Base-by-base conservation (phyloP, 2,113 vertebrate genomes). In the Grantiella picta region DNA sequence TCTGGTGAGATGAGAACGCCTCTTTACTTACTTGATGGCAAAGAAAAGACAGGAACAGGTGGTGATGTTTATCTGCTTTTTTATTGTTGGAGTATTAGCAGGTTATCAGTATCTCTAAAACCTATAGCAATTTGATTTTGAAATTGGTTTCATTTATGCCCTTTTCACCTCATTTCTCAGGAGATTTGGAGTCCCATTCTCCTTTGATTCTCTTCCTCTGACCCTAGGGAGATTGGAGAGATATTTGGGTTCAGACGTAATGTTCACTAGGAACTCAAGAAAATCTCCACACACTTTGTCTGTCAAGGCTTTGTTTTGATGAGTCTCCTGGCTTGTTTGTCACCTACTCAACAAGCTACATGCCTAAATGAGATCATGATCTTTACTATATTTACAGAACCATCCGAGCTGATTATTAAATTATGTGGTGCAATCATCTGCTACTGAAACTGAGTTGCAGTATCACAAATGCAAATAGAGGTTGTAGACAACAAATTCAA, bases 91-190 rank as follows among this genome's bases (percentile, higher is more conserved):
- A 94, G 78, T 85, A 92, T 95, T 94, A 95, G 65, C 54, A 82
- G 90, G 88, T 92, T 96, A 96, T 94, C 96, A 63, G 78, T 68
- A 94, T 53, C 78, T 94, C 88, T 86, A 92, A 96, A 25, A 3
- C 18, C 42, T 88, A 29, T 4, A 73, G 78, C 81, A 94, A 95
- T 95, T 95, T 92, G 75, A 93, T 95, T 96, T 94, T 89, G 54
- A 96, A 95, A 94, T 44, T 88, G 88, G 78, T 95, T 95, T 95
- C 92, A 78, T 66, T 94, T 84, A 79, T 94, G 66, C 49, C 79
- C 80, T 95, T 94, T 95, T 91, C 91, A 92, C 77, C 86, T 96
- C 84, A 90, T 95, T 96, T 94, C 72, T 95, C 61, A 84, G 78
- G 91, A 91, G 89, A 88, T 93, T 64, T 96, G 75, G 76, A 92